phyloP scores from a whole-genome alignment of 30 jellyfish, hydroid and myxozoan genomes.

The Nemopilema nomurai region DNA sequence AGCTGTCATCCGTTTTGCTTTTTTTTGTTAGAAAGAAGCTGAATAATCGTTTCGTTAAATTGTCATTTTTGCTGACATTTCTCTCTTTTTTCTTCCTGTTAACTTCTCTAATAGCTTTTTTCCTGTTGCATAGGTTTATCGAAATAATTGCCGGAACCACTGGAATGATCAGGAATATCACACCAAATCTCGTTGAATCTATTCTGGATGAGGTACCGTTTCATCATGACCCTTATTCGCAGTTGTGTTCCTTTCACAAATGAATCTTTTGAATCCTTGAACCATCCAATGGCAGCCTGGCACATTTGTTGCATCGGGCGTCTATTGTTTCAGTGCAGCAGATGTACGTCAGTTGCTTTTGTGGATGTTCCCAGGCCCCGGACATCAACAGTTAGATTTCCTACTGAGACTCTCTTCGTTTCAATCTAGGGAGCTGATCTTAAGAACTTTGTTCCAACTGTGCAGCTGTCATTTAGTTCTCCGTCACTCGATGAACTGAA shows the following conservation, averaged over 20 bases:
- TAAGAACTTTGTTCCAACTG: constrained; percentile 49
- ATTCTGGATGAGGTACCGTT: constrained; percentile 67
- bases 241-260: not conserved
- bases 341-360: no score
- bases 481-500: constrained; percentile 66
- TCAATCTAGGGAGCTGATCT: constrained; percentile 71
- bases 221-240: not conserved
- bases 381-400: no score
- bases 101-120: no score
- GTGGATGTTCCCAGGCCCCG: no score
- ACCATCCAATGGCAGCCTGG: no score
- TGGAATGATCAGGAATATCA: constrained; percentile 39
- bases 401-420: no score
- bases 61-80: no score
- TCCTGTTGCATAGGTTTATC: constrained; percentile 57
- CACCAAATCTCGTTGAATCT: constrained; percentile 68
- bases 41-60: no score
- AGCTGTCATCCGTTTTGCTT: no score
- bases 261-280: not conserved
- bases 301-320: no score
- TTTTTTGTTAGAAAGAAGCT: no score
- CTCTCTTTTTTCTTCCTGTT: not conserved
- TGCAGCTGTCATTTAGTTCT: constrained; percentile 56
- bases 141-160: constrained; percentile 28
- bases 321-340: no score